Conservation (phyloP, 2,888 invertebrate genomes). For the Ennomos erosarius region DNA sequence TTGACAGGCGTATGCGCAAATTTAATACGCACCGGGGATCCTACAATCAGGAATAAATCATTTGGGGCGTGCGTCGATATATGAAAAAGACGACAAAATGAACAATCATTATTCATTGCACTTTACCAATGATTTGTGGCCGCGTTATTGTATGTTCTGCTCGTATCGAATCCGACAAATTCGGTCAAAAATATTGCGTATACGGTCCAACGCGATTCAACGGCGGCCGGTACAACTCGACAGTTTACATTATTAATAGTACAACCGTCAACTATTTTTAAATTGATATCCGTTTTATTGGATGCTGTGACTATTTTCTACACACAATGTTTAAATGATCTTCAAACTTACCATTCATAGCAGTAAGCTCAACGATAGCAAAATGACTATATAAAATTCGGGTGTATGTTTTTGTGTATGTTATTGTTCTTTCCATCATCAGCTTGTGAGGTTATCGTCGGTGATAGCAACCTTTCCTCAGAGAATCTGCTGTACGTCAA, state of each 20-base stretch:
- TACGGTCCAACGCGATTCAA: slow-evolving; percentile 25
- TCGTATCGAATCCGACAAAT: slow-evolving; percentile 66
- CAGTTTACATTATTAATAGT: slow-evolving; percentile 6
- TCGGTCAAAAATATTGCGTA: slow-evolving; percentile 51
- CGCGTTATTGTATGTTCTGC: slow-evolving; percentile 68
- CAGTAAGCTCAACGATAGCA: too few relatives aligned
- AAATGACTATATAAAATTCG: too few relatives aligned
- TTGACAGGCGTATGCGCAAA: slow-evolving; percentile 11
- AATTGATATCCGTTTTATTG: neutral
- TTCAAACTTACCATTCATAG: too few relatives aligned
- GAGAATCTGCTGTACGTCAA: too few relatives aligned
- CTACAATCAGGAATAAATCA: slow-evolving; percentile 28
- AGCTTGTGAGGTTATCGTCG: too few relatives aligned
- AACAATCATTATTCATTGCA: slow-evolving; percentile 70
- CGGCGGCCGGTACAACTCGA: slow-evolving; percentile 1
- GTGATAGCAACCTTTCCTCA: too few relatives aligned
- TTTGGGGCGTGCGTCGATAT: slow-evolving; percentile 39
- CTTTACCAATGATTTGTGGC: slow-evolving; percentile 69
- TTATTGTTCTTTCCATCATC: too few relatives aligned
- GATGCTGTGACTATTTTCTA: neutral
- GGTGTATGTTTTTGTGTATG: too few relatives aligned
- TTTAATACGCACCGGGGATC: slow-evolving; percentile 2
- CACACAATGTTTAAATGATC: too few relatives aligned
- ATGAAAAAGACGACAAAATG: slow-evolving; percentile 59
- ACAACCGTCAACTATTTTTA: neutral